Base-by-base conservation (phyloP, 2,797 vertebrate genomes). In the Apogon talboti region DNA sequence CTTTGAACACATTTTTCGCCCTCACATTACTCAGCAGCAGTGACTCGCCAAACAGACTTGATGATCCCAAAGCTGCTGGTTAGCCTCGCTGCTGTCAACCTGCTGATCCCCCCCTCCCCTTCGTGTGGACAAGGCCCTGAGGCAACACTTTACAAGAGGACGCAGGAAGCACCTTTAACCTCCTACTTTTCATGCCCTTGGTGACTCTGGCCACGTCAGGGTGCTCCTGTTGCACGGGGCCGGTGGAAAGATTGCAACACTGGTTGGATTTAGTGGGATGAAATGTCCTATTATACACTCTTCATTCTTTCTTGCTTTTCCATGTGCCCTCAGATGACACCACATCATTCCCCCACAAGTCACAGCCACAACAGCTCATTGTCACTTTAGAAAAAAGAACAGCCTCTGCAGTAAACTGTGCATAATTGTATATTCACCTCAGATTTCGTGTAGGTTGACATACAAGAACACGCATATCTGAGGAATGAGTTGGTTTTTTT, bases 211-310 rank as follows among this genome's bases (percentile, higher is more conserved):
- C 13, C 38, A 47, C 21, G 0, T 61, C 68, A 50, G 65, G 28
- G 18, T 58, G 58, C 58, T 62, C 40, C 10, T 7, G 37, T 67
- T 54, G 55, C 40, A 24, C 10, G 24, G 0, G 16, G 24, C 51
- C 37, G 41, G 57, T 14, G 9, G 66, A 74, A 77, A 28, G 58
- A 73, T 30, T 46, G 72, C 50, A 65, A 13, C 63, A 3, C 42
- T 69, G 59, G 62, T 55, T 54, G 40, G 60, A 77, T 76, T 50
- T 61, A 66, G 66, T 79, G 40, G 58, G 52, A 78, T 84, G 68
- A 83, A 83, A 66, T 74, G 71, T 74, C 58, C 78, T 67, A 82
- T 90, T 87, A 77, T 90, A 43, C 41, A 63, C 60, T 76, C 71
- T 71, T 68, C 18, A 7, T 65, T 71, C 57, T 79, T 50, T 69